Percentiles rank a stretch among this genome's conserved stretches.
phyloP scores from a whole-genome alignment of 2,888 invertebrate species.

The Galerucella pusilla region DNA sequence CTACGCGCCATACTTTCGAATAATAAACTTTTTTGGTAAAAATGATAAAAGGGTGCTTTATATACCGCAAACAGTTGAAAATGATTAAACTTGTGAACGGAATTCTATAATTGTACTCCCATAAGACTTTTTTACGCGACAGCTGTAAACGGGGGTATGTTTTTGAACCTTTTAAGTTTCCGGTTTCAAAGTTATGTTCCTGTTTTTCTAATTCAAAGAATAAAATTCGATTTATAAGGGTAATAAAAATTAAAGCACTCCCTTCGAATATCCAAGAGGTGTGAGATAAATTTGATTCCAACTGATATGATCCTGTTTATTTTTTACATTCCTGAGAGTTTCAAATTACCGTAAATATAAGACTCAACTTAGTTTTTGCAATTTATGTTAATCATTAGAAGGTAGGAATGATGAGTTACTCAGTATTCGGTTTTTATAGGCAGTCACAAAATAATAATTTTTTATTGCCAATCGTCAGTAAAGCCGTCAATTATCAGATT shows the following conservation, averaged over 20 bases:
- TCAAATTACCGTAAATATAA: background rate
- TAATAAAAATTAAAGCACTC: conserved; percentile 37
- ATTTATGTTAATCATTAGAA: background rate
- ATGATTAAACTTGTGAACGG: background rate
- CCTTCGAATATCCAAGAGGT: background rate
- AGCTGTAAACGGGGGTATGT: conserved; percentile 25
- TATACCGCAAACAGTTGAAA: conserved; percentile 2
- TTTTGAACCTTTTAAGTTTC: conserved; percentile 39
- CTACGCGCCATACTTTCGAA: background rate
- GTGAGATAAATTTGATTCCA: conserved; percentile 8
- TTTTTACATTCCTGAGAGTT: background rate
- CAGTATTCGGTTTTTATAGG: no score
- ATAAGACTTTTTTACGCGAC: conserved; percentile 9
- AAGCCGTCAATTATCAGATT: no score
- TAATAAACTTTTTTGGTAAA: conserved; percentile 1
- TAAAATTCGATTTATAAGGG: conserved; percentile 40
- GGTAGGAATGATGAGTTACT: no score
- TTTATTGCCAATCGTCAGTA: no score
- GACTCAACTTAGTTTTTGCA: background rate
- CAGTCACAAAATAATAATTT: no score
- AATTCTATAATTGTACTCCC: conserved; percentile 1
- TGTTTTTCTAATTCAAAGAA: conserved; percentile 41
- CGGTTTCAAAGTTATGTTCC: conserved; percentile 42
- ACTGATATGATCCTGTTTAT: conserved; percentile 4
- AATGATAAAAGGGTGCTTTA: background rate